phyloP scores from a whole-genome alignment of 1,140 invertebrate genomes.

The Brachionus paranguensis region DNA sequence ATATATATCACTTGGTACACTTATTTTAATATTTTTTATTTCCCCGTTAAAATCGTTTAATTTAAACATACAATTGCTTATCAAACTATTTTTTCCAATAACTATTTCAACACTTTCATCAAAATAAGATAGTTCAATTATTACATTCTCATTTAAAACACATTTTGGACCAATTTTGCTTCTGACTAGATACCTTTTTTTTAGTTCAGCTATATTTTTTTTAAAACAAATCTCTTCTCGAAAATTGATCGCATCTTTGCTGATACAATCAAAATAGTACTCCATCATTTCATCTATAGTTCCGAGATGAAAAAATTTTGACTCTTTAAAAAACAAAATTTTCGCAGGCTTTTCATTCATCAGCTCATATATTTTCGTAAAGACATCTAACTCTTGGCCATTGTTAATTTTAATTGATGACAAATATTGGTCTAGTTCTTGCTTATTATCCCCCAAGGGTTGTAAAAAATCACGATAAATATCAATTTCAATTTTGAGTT shows the following conservation, averaged over 20 bases:
- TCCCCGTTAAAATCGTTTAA: not conserved
- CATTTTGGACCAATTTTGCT: not conserved
- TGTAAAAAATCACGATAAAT: conserved; percentile 59
- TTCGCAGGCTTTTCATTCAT: conserved; percentile 48
- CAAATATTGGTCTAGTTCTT: conserved; percentile 43
- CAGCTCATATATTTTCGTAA: conserved; percentile 47
- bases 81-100: not conserved
- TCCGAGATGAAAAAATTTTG: conserved; percentile 58
- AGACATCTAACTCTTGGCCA: conserved; percentile 43
- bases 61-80: conserved; percentile 20
- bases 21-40: not conserved
- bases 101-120: not conserved
- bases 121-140: conserved; percentile 17
- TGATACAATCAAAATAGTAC: conserved; percentile 51
- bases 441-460: conserved; percentile 49
- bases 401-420: not conserved
- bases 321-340: conserved; percentile 53
- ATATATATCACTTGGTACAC: not conserved
- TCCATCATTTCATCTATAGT: conserved; percentile 51
- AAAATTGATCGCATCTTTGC: conserved; percentile 42
- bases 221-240: not conserved
- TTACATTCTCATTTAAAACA: not conserved
- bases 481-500: conserved; percentile 54
- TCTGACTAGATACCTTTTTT: not conserved
- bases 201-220: not conserved